These are phyloP conservation scores for Leptosomus discolor DNA, from an alignment of 2,113 vertebrate species.

Conservation along the genomic window DNA sequence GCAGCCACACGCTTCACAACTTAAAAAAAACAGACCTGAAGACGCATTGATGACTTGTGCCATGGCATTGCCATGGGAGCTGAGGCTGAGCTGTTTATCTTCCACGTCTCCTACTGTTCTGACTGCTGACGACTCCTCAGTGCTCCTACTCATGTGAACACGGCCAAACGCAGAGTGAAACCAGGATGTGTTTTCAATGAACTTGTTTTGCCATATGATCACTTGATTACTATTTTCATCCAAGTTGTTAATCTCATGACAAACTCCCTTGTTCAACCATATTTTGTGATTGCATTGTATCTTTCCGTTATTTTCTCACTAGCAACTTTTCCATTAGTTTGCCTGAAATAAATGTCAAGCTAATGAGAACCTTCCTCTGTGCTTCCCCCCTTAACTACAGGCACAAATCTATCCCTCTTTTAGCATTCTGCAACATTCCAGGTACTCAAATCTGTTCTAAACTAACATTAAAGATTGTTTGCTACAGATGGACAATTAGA, in stretches of 20 bases:
- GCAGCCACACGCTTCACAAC: rapidly evolving
- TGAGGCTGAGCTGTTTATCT: not conserved
- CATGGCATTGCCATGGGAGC: not conserved
- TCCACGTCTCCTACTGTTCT: not conserved
- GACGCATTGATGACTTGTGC: not conserved
- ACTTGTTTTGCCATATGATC: not conserved
- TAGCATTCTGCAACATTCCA: not conserved
- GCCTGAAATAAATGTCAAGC: not conserved
- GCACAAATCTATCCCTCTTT: not conserved
- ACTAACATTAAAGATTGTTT: not conserved
- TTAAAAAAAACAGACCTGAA: not conserved
- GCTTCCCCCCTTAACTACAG: not conserved
- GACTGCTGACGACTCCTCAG: not conserved
- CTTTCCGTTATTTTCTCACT: not conserved
- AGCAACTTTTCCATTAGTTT: not conserved
- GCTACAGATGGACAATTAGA: not conserved
- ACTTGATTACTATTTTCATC: not conserved
- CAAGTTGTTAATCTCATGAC: not conserved
- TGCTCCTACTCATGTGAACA: not conserved
- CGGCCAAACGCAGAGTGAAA: not conserved
- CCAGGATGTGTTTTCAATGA: not conserved
- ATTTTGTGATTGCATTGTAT: not conserved
- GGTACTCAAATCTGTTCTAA: not conserved
- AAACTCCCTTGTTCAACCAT: not conserved
- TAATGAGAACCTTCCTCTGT: not conserved